These are phyloP conservation scores for Molorchus minor DNA, from an alignment of 2,888 invertebrate genomes.

Conservation along the genomic window DNA sequence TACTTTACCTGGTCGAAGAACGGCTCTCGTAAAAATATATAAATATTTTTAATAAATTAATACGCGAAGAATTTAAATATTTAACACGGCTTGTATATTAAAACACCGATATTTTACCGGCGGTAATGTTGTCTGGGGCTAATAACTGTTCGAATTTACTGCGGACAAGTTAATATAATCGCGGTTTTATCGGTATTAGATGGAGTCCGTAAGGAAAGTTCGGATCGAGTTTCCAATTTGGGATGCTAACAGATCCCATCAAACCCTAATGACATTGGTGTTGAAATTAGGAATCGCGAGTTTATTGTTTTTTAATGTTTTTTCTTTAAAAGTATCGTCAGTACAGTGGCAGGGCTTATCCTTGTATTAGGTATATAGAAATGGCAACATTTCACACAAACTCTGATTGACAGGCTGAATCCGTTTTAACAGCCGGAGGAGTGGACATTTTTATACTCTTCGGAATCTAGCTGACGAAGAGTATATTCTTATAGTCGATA, in stretches of 20 bases:
- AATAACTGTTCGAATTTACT: constrained; percentile 53
- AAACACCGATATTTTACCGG: constrained; percentile 52
- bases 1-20: constrained; percentile 41
- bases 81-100: constrained; percentile 53
- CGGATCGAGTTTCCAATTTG: constrained; percentile 29
- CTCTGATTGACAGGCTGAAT: too few relatives aligned
- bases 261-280: constrained; percentile 7
- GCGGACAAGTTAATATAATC: constrained; percentile 52
- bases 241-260: constrained; percentile 7
- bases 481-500: too few relatives aligned
- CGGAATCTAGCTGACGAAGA: too few relatives aligned
- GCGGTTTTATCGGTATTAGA: constrained; percentile 50
- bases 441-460: too few relatives aligned
- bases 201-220: constrained; percentile 31
- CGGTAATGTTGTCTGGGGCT: constrained; percentile 48
- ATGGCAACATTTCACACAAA: too few relatives aligned
- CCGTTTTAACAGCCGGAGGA: too few relatives aligned
- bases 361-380: too few relatives aligned
- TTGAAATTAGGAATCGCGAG: constrained; percentile 4
- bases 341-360: too few relatives aligned
- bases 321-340: too few relatives aligned
- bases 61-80: constrained; percentile 50
- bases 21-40: constrained; percentile 43
- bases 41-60: constrained; percentile 54
- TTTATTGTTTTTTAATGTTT: constrained; percentile 4